Percentiles rank a stretch among this genome's conserved stretches.
Evolutionary conservation across 2,888 invertebrate species (phyloP).

Genomic region (Coleophora flavipennella): DNA sequence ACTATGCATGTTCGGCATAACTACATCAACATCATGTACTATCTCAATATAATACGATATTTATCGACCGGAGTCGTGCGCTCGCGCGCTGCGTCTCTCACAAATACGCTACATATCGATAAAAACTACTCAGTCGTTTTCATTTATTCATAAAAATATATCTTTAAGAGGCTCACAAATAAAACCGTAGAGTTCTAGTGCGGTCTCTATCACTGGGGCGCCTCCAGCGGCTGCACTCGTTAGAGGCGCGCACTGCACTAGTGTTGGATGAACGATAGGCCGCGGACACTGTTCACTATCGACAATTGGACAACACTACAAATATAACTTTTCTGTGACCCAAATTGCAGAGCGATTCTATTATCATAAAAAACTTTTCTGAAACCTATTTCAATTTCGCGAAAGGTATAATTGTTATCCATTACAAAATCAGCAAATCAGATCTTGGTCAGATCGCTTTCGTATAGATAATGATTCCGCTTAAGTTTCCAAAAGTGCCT

Average conservation of each 20-base stretch:
- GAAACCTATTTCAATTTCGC: too few relatives aligned
- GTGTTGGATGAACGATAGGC: background rate
- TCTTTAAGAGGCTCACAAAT: slow-evolving; percentile 71
- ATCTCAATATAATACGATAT: slow-evolving; percentile 65
- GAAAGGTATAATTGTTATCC: too few relatives aligned
- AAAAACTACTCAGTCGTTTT: slow-evolving; percentile 72
- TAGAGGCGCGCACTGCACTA: background rate
- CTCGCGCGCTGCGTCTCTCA: slow-evolving; percentile 44
- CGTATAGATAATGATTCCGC: too few relatives aligned
- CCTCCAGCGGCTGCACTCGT: slow-evolving; percentile 10
- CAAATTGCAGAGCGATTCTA: background rate
- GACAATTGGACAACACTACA: background rate
- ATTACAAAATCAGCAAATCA: too few relatives aligned
- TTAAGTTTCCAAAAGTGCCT: background rate
- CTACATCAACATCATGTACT: slow-evolving; percentile 15
- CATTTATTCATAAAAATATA: slow-evolving; percentile 71
- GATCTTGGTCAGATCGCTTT: too few relatives aligned
- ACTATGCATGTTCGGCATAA: slow-evolving; percentile 49
- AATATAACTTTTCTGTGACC: background rate
- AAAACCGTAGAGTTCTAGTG: slow-evolving; percentile 53
- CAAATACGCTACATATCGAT: slow-evolving; percentile 66
- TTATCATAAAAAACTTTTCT: too few relatives aligned
- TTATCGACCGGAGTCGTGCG: slow-evolving; percentile 59
- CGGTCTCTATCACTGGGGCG: slow-evolving; percentile 45
- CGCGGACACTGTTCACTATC: too few relatives aligned